Base-by-base conservation (phyloP, 2,113 vertebrate species). In the Bos indicus region DNA sequence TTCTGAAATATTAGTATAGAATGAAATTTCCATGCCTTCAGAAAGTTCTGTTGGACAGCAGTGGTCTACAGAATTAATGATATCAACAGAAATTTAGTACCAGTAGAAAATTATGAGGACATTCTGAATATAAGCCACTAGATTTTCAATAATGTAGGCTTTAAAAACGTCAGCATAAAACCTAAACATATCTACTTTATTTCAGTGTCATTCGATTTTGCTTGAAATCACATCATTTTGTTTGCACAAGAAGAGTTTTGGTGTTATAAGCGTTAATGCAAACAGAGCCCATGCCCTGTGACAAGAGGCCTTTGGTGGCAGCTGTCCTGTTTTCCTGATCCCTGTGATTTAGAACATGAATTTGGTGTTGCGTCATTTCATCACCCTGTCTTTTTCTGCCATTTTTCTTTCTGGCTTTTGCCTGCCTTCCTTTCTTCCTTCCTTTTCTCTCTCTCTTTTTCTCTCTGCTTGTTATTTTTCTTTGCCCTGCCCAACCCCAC, bases 351-450 rank as follows among this genome's bases (percentile, higher is more conserved):
- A 97, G 89, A 88, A 94, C 93, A 84, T 84, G 74, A 97, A 92
- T 88, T 98, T 98, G 98, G 81, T 85, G 92, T 98, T 98, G 96
- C 93, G 51, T 96, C 97, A 91, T 98, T 98, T 98, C 98, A 98
- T 98, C 98, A 11, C 46, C 91, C 97, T 91, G 98, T 98, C 98
- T 98, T 98, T 93, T 98, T 98, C 98, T 98, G 92, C 96, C 98
- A 94, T 98, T 99, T 98, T 97, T 90, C 97, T 93, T 97, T 30
- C 46, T 33, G 28, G 46, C 46, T 33, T 81, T 81, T 51, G 14
- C 46, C 26, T 96, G 91, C 88, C 98, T 98, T 94, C 96, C 97
- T 98, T 97, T 33, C 97, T 60, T 8, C 78, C 96, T 90, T 96
- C 78, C 48, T 81, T 33, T 81, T 33, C 48, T 33, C 26, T 48